Conservation (phyloP, 2,888 invertebrate genomes). For the Scrobipalpa costella region DNA sequence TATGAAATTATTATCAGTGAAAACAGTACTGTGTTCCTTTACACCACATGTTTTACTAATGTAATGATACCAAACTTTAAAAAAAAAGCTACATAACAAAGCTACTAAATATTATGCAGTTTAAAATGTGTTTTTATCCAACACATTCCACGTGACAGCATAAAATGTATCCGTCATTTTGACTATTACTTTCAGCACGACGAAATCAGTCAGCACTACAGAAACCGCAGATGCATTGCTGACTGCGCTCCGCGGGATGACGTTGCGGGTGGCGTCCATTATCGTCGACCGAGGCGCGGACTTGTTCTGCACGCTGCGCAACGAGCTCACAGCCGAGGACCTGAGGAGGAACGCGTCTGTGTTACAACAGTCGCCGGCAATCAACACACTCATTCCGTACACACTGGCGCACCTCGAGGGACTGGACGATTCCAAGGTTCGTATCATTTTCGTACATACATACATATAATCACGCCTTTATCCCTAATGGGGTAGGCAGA, state of each 20-base stretch:
- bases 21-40: no score
- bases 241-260: conserved; percentile 65
- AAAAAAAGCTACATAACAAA: no score
- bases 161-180: not conserved
- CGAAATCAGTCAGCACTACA: conserved; percentile 45
- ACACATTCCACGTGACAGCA: no score
- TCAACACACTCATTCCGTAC: conserved; percentile 90
- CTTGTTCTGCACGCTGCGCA: conserved; percentile 88
- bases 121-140: no score
- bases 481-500: no score
- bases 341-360: conserved; percentile 58
- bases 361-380: conserved; percentile 75
- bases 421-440: conserved; percentile 89
- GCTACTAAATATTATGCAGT: no score
- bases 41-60: no score
- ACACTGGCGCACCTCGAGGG: conserved; percentile 93
- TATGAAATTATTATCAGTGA: no score
- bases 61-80: no score
- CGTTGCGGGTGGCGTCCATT: conserved; percentile 87
- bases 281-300: conserved; percentile 89
- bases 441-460: no score
- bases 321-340: conserved; percentile 81
- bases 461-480: no score
- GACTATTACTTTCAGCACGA: conserved; percentile 38
- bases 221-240: conserved; percentile 57